Conservation (phyloP, 2,888 invertebrate genomes). For the Drosophila greeni region DNA sequence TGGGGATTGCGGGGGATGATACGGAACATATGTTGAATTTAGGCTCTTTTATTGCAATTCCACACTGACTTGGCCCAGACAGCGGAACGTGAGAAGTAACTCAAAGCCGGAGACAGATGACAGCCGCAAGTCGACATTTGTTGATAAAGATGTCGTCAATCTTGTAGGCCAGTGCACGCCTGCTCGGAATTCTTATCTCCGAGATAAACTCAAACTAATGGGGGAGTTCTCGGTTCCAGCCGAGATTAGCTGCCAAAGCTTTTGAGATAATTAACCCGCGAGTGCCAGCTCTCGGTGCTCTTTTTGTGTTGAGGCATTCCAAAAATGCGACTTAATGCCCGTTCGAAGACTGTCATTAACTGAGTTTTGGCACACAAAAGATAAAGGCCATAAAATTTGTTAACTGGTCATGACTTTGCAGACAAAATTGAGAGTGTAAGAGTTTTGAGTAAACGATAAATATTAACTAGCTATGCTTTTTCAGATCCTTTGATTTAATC, state of each 20-base stretch:
- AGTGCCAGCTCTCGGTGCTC: constrained; percentile 2
- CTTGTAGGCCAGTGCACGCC: constrained; percentile 37
- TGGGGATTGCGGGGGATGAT: constrained; percentile 8
- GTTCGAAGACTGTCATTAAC: constrained; percentile 3
- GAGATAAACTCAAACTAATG: constrained; percentile 24
- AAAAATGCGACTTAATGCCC: not conserved
- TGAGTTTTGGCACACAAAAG: not conserved
- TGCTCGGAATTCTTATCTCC: constrained; percentile 20
- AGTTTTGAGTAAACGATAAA: not conserved
- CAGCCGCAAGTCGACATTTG: constrained; percentile 12
- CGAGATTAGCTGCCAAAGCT: constrained; percentile 9
- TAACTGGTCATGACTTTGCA: not conserved
- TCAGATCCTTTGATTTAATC: too few relatives aligned
- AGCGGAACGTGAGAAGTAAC: constrained; percentile 63
- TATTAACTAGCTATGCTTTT: not conserved
- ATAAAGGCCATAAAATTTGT: not conserved
- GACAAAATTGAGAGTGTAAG: too few relatives aligned
- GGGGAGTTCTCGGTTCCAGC: constrained; percentile 11
- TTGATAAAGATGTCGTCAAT: constrained; percentile 50
- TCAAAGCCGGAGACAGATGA: constrained; percentile 29
- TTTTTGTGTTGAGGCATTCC: constrained; percentile 1
- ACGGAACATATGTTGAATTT: constrained; percentile 26
- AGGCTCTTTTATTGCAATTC: constrained; percentile 49
- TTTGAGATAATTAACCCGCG: constrained; percentile 16
- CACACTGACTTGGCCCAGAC: constrained; percentile 46